Base-by-base conservation (phyloP, 2,888 invertebrate species). In the Lutraria lutraria region DNA sequence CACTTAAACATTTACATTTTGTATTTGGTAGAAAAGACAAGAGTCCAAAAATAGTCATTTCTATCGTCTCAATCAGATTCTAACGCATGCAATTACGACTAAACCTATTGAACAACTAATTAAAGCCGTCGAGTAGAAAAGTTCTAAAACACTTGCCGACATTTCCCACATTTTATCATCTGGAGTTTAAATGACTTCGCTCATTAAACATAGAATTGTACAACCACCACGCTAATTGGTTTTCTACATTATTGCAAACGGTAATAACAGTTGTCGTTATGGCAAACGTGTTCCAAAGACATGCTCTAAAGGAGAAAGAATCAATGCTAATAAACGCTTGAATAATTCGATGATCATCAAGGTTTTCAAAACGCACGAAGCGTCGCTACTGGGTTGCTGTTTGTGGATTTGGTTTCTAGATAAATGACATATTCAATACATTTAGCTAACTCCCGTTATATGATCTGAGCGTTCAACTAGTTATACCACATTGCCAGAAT, bases 401-500 rank as follows among this genome's bases (percentile, higher is more conserved):
- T 56, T 56, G 56, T 16, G 13, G 56, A 56, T 56, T 16, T 19
- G 56, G 56, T 56, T 19, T 56, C 6, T 56, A 25, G 25, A 68
- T 68, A n/a, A 68, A 68, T 68, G 63, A 68, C 25, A 68, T 25
- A 68, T 25, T 13, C 25, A n/a, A 25, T 68, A 8, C 63, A 12
- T 1, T 25, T 13, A 68, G 25, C 63, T 13, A 68, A 68, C n/a
- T 68, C 25, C 25, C 25, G 25, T 68, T 25, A 68, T 68, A n/a
- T 4, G n/a, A 68, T 68, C 63, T 25, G 25, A 6, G 63, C 63
- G 29, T 76, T 76, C 76, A 76, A 76, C 76, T 76, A 25, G 13
- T 34, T 76, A 4, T 31, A 31, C 76, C 29, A 34, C 31, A 76
- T 76, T 76, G 76, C 76, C 76, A 76, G 34, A 76, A 76, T 76